Percentiles rank a stretch among this genome's conserved stretches.
Evolutionary conservation across 1,140 invertebrate species (phyloP).

Genomic region (Dinoponera quadriceps): DNA sequence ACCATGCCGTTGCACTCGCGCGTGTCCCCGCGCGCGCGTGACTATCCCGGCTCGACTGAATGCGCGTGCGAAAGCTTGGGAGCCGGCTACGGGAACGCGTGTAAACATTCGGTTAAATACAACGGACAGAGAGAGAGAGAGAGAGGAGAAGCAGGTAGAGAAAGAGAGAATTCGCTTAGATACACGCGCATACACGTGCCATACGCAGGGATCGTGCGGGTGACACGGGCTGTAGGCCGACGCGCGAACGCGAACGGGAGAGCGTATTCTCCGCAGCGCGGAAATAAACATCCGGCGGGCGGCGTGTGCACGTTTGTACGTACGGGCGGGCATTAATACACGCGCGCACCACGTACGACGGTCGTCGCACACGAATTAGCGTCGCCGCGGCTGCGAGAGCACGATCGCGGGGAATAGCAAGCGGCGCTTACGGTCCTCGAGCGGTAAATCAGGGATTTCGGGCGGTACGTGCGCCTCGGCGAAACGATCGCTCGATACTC

Average conservation of each 20-base stretch:
- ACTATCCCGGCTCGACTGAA: conserved; percentile 14
- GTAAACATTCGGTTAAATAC: conserved; percentile 70
- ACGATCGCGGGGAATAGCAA: conserved; percentile 64
- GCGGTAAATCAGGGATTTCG: conserved; percentile 74
- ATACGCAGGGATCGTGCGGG: conserved; percentile 28
- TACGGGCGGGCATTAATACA: conserved; percentile 59
- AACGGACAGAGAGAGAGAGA: conserved; percentile 7
- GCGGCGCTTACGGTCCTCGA: conserved; percentile 48
- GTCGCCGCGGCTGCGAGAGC: conserved; percentile 22
- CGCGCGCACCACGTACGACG: conserved; percentile 9
- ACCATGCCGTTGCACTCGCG: neutral
- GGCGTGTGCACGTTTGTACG: conserved; percentile 1
- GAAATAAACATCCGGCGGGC: conserved; percentile 17
- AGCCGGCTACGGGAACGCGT: conserved; percentile 43
- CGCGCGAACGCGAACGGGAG: neutral
- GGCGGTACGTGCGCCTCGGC: conserved; percentile 61
- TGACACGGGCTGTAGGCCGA: neutral
- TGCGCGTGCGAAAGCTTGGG: neutral
- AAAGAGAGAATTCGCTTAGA: conserved; percentile 44
- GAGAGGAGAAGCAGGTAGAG: neutral
- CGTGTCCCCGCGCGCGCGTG: conserved; percentile 11
- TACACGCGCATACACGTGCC: conserved; percentile 23
- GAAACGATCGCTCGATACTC: conserved; percentile 66
- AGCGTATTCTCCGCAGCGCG: neutral
- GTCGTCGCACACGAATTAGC: conserved; percentile 27